Conservation (phyloP, 64 coral and sea anemone genomes). For the Stichodactyla helianthus region DNA sequence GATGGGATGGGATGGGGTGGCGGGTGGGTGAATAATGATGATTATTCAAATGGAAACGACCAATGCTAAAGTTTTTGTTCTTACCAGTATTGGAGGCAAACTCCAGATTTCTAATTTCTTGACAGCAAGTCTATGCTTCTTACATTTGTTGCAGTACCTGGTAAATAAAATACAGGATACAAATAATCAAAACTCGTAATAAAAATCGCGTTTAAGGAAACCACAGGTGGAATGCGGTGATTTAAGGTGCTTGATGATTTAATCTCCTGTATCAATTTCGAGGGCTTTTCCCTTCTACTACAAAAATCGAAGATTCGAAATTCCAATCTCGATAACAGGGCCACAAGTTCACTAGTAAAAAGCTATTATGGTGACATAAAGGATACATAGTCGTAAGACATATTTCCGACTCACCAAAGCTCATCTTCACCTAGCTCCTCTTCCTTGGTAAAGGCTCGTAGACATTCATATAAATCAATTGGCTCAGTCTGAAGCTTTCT, state of each 20-base stretch:
- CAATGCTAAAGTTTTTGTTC: neutral
- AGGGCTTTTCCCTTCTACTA: too few species aligned
- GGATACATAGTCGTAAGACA: neutral
- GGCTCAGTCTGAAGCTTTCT: constrained; percentile 90
- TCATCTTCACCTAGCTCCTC: constrained; percentile 98
- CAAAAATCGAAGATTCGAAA: too few species aligned
- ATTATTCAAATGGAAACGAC: too few species aligned
- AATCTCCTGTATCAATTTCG: too few species aligned
- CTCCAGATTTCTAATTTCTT: constrained; percentile 99
- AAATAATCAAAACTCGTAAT: neutral
- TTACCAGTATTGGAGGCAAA: constrained; percentile 86
- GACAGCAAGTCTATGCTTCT: constrained; percentile 85
- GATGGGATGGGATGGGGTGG: too few species aligned
- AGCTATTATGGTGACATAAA: neutral
- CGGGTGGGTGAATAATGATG: too few species aligned
- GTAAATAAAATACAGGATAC: neutral
- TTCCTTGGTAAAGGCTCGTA: constrained; percentile 92
- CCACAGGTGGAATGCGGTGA: too few species aligned
- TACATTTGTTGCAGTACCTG: constrained; percentile 96
- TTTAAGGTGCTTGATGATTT: too few species aligned
- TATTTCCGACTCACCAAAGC: constrained; percentile 40
- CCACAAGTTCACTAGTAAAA: neutral
- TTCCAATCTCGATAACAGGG: too few species aligned
- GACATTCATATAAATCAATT: constrained; percentile 93
- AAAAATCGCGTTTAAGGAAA: too few species aligned